A percentile compares a stretch with the other conserved stretches of the same genome.
Evolutionary conservation across 2,797 vertebrate genomes (phyloP).

Genomic region (Sardinella longiceps): DNA sequence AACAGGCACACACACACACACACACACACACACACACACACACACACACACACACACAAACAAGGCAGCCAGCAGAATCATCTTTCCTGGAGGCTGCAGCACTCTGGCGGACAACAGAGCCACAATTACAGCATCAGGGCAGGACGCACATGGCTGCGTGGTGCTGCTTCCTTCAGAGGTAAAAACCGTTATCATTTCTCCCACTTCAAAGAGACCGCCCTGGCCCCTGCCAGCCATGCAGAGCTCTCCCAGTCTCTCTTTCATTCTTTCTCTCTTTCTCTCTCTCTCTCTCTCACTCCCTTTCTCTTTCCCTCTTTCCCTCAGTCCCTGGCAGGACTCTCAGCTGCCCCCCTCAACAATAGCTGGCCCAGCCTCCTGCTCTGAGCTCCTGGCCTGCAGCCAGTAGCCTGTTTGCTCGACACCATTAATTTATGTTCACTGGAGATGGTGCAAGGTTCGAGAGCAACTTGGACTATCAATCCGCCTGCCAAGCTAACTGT

Average conservation of each 20-base stretch:
- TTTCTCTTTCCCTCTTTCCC: slow-evolving; percentile 43
- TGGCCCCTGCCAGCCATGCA: slow-evolving; percentile 75
- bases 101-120: slow-evolving; percentile 74
- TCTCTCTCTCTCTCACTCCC: slow-evolving; percentile 55
- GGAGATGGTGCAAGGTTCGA: slow-evolving; percentile 89
- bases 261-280: slow-evolving; percentile 63
- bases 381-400: slow-evolving; percentile 76
- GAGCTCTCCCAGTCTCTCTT: slow-evolving; percentile 72
- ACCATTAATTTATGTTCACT: slow-evolving; percentile 93
- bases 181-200: slow-evolving; percentile 85
- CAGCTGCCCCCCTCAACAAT: slow-evolving; percentile 84
- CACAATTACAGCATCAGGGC: slow-evolving; percentile 70
- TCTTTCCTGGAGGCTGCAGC: slow-evolving; percentile 45
- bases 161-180: slow-evolving; percentile 77
- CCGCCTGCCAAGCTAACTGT: slow-evolving; percentile 83
- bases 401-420: slow-evolving; percentile 89
- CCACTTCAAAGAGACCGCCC: slow-evolving; percentile 77
- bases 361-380: slow-evolving; percentile 79
- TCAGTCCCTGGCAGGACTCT: slow-evolving; percentile 76
- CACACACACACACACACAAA: not conserved
- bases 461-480: slow-evolving; percentile 83
- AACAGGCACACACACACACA: not conserved
- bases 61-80: not conserved
- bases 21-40: not conserved
- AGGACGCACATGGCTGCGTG: slow-evolving; percentile 71